Base-by-base conservation (phyloP, 64 coral and sea anemone species). In the Hydrozoanthus tunicans region DNA sequence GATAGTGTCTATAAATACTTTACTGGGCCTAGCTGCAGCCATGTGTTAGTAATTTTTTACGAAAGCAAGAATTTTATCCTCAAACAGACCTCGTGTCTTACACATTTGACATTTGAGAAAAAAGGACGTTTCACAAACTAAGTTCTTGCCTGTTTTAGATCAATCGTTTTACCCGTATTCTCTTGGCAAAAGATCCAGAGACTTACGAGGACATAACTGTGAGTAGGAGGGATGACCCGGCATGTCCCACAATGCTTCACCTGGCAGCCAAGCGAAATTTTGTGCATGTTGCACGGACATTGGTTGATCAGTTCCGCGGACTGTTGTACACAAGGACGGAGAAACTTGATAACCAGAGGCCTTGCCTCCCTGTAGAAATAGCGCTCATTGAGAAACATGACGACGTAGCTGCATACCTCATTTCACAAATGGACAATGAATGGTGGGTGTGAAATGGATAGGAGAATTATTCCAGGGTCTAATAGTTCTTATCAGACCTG, bases 161-260 rank as follows among this genome's bases (percentile, higher is more conserved):
- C 11, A 95, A 92, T 78, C 77, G 94, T 17, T 68, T 95, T 14
- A 91, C 94, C 67, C 85, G 76, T 79, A 93, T 95, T 26, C 59
- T 95, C 69, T 86, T 95, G 59, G 69, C 77, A 66, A 92, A 73
- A 43, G 94, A 95, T 17, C 67, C 91, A 5, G 86, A 79, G 63
- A 91, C 89, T 69, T 86, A 90, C 81, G 92, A 93, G 62, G 92
- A 95, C 17, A 92, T 90, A 72, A 92, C 92, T 74, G 78, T 86
- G 52, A 86, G 90, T 11, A 90, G 89, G 63, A 62, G 81, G 26
- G 62, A 24, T 59, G 77, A 91, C 51, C 77, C 57, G 15, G 24
- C 89, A 4, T 91, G 89, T 65, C 77, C 77, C 51, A 91, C 89
- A 80, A 78, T 79, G 79, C 77, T 91, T 11, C 89, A 91, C 51